Evolutionary conservation across 2,113 vertebrate genomes (phyloP).

Genomic region (Eudyptes chrysolophus): DNA sequence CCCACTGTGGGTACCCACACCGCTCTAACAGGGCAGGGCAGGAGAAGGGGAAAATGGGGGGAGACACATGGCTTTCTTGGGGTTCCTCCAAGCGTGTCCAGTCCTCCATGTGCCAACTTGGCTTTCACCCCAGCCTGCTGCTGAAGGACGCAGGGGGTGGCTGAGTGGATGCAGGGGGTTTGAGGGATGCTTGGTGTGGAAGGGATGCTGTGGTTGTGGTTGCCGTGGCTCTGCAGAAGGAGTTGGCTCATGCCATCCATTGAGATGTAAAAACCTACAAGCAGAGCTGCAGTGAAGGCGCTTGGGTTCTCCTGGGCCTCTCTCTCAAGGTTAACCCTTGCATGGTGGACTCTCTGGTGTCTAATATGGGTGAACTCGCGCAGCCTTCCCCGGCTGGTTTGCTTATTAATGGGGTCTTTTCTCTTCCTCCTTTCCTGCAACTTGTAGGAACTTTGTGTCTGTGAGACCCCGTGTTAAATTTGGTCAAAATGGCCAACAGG

Average conservation of each 20-base stretch:
- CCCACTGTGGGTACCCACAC: background rate
- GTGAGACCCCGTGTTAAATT: background rate
- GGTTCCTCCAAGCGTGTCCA: background rate
- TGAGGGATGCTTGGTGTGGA: background rate
- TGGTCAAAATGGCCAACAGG: background rate
- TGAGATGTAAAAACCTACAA: background rate
- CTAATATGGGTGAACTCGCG: background rate
- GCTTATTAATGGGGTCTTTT: background rate
- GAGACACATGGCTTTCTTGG: background rate
- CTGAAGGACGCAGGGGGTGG: background rate
- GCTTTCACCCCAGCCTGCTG: background rate
- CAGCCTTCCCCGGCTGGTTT: background rate
- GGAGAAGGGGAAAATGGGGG: background rate
- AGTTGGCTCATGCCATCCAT: background rate
- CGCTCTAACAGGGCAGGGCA: background rate
- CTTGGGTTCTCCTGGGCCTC: background rate
- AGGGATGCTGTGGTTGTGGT: background rate
- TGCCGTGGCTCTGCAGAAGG: background rate
- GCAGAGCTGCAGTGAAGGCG: accelerated
- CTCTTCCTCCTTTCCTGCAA: background rate
- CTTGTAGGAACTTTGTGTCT: background rate
- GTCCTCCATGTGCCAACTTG: background rate
- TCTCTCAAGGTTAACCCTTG: background rate
- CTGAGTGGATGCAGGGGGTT: accelerated
- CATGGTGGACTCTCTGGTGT: background rate